Evolutionary conservation across 2,797 vertebrate species (phyloP).

Genomic region (Pogonophryne albipinna): DNA sequence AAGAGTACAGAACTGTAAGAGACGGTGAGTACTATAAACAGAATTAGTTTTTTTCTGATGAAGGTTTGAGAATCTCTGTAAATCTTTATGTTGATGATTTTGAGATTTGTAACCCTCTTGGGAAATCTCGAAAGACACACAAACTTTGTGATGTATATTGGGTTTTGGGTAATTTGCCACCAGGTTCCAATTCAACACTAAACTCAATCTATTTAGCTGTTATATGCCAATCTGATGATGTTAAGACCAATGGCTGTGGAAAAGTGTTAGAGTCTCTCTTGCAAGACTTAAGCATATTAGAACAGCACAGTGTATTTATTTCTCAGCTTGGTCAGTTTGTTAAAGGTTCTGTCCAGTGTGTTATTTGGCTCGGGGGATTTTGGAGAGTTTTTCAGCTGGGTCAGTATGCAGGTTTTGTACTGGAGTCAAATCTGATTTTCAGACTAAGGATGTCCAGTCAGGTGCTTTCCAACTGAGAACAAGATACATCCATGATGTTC

Average conservation of each 20-base stretch:
- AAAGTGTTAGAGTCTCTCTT: slow-evolving; percentile 23
- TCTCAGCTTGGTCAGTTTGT: slow-evolving; percentile 18
- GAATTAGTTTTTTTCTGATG: not conserved
- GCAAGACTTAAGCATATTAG: slow-evolving; percentile 5
- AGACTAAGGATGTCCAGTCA: slow-evolving; percentile 24
- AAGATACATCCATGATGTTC: not conserved
- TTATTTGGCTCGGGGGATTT: slow-evolving; percentile 16
- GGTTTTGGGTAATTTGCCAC: not conserved
- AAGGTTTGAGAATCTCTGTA: not conserved
- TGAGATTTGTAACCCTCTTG: not conserved
- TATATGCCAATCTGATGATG: slow-evolving; percentile 14
- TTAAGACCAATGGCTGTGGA: slow-evolving; percentile 16
- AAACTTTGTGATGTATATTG: not conserved
- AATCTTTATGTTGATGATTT: not conserved
- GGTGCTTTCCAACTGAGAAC: slow-evolving; percentile 21
- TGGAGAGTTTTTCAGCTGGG: slow-evolving; percentile 8
- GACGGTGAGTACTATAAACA: not conserved
- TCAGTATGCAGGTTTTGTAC: slow-evolving; percentile 24
- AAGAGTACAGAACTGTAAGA: not conserved
- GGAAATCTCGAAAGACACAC: not conserved
- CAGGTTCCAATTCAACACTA: not conserved
- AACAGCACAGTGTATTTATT: slow-evolving; percentile 21
- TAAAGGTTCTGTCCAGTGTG: slow-evolving; percentile 25
- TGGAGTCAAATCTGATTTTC: slow-evolving; percentile 23
- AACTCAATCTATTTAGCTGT: slow-evolving; percentile 3